Evolutionary conservation across 2,113 vertebrate genomes (phyloP).

Genomic region (Otolemur garnettii): DNA sequence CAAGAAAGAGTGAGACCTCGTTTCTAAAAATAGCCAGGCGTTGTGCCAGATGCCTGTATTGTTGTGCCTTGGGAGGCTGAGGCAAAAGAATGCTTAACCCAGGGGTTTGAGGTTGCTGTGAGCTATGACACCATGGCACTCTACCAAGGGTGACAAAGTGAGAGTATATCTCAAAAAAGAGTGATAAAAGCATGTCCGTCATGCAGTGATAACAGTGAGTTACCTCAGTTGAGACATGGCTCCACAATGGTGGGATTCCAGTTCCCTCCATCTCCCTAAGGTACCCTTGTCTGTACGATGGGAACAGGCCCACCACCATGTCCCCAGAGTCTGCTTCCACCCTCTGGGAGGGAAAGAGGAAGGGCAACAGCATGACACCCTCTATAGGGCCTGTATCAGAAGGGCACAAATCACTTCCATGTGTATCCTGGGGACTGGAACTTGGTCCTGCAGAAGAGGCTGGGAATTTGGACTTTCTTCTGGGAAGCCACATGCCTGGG

Average conservation of each 20-base stretch:
- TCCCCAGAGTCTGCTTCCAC: neutral
- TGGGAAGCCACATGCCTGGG: neutral
- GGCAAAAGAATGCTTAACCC: too few species aligned
- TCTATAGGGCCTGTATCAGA: neutral
- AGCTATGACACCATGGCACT: too few species aligned
- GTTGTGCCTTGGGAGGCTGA: too few species aligned
- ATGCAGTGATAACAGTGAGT: neutral
- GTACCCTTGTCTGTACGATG: neutral
- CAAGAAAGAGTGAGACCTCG: too few species aligned
- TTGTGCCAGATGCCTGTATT: too few species aligned
- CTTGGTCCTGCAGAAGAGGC: neutral
- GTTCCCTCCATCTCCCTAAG: too few species aligned
- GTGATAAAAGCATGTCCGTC: neutral
- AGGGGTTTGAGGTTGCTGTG: too few species aligned
- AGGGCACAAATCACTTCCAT: neutral
- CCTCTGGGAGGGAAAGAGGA: neutral
- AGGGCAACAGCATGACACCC: too few species aligned
- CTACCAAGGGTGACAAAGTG: too few species aligned
- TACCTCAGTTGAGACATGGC: too few species aligned
- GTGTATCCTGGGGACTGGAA: neutral
- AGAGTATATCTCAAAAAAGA: too few species aligned
- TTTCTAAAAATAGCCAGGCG: too few species aligned
- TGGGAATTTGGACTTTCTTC: neutral
- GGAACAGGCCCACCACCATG: neutral
- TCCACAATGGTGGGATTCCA: neutral